phyloP scores from a whole-genome alignment of 1,140 invertebrate genomes.

The Argopecten irradians region DNA sequence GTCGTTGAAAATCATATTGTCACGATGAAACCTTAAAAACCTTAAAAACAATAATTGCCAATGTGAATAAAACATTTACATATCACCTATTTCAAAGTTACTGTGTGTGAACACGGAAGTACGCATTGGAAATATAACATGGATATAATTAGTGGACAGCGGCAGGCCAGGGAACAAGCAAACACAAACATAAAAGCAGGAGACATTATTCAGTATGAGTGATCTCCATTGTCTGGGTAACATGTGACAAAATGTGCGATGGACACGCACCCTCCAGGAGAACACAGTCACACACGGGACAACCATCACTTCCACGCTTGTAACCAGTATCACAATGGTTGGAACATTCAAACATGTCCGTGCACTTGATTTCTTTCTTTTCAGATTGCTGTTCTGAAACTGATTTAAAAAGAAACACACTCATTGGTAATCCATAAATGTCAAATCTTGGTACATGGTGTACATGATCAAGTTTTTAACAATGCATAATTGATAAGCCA shows the following conservation, averaged over 20 bases:
- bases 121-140: not conserved
- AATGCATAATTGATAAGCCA: not conserved
- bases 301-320: slow-evolving; percentile 37
- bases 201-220: not conserved
- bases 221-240: not conserved
- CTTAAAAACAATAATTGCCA: too few relatives aligned
- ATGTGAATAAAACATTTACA: too few relatives aligned
- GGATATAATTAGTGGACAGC: not conserved
- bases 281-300: slow-evolving; percentile 45
- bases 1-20: too few relatives aligned
- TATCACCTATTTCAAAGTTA: too few relatives aligned
- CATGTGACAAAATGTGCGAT: slow-evolving; percentile 25
- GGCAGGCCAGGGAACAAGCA: not conserved
- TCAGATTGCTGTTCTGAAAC: not conserved
- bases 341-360: slow-evolving; percentile 36
- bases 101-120: not conserved
- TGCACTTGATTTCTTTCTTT: slow-evolving; percentile 24
- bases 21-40: too few relatives aligned
- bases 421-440: not conserved
- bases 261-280: slow-evolving; percentile 34
- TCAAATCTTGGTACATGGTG: not conserved
- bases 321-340: slow-evolving; percentile 40
- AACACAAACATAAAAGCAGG: slow-evolving; percentile 28
- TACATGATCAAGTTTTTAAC: not conserved
- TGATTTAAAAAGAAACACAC: not conserved